A percentile compares a stretch with the other conserved stretches of the same genome.
phyloP scores from a whole-genome alignment of 2,888 invertebrate genomes.

The Chironomus riparius region DNA sequence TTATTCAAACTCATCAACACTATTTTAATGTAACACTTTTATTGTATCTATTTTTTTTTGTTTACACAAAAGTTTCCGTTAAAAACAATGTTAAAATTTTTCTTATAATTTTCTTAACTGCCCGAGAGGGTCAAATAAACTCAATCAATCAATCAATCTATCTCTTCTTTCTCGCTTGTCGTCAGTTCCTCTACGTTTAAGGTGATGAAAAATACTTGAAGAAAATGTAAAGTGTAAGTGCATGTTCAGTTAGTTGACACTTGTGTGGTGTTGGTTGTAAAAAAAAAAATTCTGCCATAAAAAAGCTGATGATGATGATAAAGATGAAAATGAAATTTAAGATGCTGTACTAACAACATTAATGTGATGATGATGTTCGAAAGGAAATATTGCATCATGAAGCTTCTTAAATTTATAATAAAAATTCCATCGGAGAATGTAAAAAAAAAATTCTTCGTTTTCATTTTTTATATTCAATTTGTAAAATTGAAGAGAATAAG shows the following conservation, averaged over 20 bases:
- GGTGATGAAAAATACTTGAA: background rate
- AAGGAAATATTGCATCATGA: background rate
- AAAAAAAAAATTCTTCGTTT: background rate
- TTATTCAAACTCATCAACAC: too few species aligned
- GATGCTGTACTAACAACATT: background rate
- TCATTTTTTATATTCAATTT: background rate
- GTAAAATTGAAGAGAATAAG: background rate
- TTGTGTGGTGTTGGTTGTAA: background rate
- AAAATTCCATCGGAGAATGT: background rate
- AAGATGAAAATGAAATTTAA: background rate
- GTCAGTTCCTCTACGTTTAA: background rate
- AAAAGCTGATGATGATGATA: background rate
- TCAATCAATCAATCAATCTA: too few species aligned
- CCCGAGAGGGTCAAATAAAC: too few species aligned
- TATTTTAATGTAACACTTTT: too few species aligned
- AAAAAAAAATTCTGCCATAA: background rate
- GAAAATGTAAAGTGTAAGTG: background rate
- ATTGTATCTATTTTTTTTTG: too few species aligned
- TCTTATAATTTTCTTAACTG: too few species aligned
- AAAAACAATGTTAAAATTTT: too few species aligned
- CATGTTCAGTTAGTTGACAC: constrained; percentile 2
- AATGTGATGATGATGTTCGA: background rate
- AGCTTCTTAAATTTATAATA: too few species aligned
- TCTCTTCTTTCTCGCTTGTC: too few species aligned
- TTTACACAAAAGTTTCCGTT: too few species aligned